A percentile compares a stretch with the other conserved stretches of the same genome.
phyloP scores from a whole-genome alignment of 2,113 vertebrate genomes.

The Eublepharis macularius region DNA sequence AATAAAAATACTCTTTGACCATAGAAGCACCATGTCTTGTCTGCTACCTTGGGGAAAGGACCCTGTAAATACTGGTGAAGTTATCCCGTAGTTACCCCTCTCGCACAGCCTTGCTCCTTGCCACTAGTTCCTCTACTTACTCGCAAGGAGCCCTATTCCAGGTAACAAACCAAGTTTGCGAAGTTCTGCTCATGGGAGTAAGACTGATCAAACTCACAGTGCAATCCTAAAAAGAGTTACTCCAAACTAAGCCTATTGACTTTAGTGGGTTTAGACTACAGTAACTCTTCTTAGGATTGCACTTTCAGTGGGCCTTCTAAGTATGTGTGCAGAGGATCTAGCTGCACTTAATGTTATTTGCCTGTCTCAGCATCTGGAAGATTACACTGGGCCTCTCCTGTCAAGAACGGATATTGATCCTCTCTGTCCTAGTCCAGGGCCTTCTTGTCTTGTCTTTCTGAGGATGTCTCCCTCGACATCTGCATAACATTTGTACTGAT shows the following conservation, averaged over 20 bases:
- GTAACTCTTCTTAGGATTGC: no score
- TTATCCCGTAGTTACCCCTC: no score
- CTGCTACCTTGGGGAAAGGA: no score
- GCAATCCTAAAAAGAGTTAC: no score
- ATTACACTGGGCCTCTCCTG: not conserved
- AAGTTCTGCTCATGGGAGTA: not conserved
- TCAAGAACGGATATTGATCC: not conserved
- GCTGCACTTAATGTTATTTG: not conserved
- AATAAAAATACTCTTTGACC: no score
- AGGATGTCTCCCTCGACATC: not conserved
- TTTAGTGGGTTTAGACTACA: no score
- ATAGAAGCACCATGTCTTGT: no score
- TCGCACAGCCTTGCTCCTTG: no score
- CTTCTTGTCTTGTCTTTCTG: fast-evolving
- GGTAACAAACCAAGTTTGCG: not conserved
- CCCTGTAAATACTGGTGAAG: no score
- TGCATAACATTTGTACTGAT: fast-evolving
- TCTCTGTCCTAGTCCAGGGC: not conserved
- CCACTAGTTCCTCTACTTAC: no score
- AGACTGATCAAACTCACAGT: not conserved
- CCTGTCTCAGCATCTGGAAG: not conserved
- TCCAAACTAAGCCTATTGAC: no score
- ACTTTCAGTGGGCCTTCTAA: not conserved
- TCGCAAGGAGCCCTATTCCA: no score
- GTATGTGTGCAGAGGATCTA: not conserved